Percentiles rank a stretch among this genome's conserved stretches.
These are phyloP conservation scores for Ceryle rudis DNA, from an alignment of 2,797 vertebrate genomes.

Conservation along the genomic window DNA sequence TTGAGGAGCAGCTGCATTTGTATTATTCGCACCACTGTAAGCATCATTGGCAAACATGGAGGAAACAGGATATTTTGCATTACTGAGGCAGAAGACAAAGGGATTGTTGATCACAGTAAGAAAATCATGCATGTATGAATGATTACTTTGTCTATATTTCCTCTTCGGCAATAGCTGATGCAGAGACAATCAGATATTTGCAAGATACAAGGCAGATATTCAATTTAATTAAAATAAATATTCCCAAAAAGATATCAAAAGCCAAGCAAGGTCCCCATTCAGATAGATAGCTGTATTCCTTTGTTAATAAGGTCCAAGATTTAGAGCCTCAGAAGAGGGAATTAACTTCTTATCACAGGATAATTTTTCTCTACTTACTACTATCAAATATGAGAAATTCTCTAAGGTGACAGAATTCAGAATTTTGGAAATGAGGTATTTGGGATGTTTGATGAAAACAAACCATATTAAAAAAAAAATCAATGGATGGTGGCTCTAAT, in stretches of 20 bases:
- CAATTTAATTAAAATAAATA: constrained; percentile 65
- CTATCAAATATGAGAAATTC: not conserved
- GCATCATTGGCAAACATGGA: not conserved
- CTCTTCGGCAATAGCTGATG: constrained; percentile 35
- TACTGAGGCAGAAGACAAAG: constrained; percentile 48
- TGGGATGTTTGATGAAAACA: not conserved
- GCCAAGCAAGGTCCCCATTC: constrained; percentile 1
- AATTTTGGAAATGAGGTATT: not conserved
- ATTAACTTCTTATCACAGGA: not conserved
- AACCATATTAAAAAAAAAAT: not conserved
- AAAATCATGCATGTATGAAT: constrained; percentile 39
- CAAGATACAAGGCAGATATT: constrained; percentile 56
- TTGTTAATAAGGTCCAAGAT: not conserved
- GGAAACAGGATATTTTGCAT: not conserved
- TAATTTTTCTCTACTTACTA: constrained; percentile 29
- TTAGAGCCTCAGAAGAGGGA: not conserved
- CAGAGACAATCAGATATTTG: constrained; percentile 48
- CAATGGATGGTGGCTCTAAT: not conserved
- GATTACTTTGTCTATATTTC: constrained; percentile 41
- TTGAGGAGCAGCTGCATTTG: not conserved
- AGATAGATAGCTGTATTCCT: constrained; percentile 25
- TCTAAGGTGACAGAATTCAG: not conserved
- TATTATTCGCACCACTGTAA: not conserved
- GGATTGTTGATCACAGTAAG: not conserved
- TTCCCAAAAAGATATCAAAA: constrained; percentile 39